A percentile compares a stretch with the other conserved stretches of the same genome.
Evolutionary conservation across 1,140 invertebrate species (phyloP).

Genomic region (Dendroctonus ponderosae): DNA sequence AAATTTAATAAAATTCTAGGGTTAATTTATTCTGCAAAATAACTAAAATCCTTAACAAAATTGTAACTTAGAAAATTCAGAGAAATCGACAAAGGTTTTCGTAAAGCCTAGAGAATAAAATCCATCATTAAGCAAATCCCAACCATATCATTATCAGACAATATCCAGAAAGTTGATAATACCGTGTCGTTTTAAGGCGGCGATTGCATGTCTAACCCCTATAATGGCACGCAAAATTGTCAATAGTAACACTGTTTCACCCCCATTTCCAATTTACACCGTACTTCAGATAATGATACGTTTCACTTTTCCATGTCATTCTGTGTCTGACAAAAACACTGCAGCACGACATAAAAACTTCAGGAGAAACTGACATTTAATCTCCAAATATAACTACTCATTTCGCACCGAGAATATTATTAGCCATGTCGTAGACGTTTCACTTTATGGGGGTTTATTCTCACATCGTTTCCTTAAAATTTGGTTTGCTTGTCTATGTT

Average conservation of each 20-base stretch:
- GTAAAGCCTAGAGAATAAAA: too few species aligned
- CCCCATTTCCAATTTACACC: slow-evolving; percentile 12
- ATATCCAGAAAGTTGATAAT: too few species aligned
- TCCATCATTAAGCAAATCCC: too few species aligned
- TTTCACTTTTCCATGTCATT: slow-evolving; percentile 17
- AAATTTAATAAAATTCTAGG: too few species aligned
- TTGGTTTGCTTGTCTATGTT: too few species aligned
- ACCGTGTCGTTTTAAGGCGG: not conserved
- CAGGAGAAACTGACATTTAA: slow-evolving; percentile 9
- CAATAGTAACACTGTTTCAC: not conserved
- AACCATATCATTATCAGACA: too few species aligned
- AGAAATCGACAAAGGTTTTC: too few species aligned
- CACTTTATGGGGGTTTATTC: too few species aligned
- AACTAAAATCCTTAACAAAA: too few species aligned
- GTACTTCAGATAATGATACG: slow-evolving; percentile 12
- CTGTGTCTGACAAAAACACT: slow-evolving; percentile 16
- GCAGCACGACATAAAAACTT: slow-evolving; percentile 14
- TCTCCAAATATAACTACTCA: slow-evolving; percentile 4
- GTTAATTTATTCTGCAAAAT: too few species aligned
- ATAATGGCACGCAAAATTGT: slow-evolving; percentile 5
- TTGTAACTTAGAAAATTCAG: too few species aligned
- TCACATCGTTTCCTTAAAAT: too few species aligned
- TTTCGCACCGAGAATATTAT: slow-evolving; percentile 1
- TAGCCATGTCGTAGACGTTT: not conserved
- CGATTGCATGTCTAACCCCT: slow-evolving; percentile 6